Percentiles rank a stretch among this genome's conserved stretches.
These are phyloP conservation scores for Priocnemis perturbator DNA, from an alignment of 2,888 invertebrate genomes.

Conservation along the genomic window DNA sequence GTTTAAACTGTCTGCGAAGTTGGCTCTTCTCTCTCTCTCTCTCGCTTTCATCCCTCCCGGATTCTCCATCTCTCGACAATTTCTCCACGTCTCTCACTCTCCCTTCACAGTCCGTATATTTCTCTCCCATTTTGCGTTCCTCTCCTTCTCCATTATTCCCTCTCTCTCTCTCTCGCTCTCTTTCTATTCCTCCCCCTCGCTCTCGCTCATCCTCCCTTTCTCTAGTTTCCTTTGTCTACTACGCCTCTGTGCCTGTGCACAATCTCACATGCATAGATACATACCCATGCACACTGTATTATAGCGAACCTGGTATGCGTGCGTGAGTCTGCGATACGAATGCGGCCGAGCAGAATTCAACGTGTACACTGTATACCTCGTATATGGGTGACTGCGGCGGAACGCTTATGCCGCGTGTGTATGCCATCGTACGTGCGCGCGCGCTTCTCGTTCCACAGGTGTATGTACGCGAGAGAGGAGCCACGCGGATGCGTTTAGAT, in stretches of 20 bases:
- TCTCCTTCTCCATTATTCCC: background rate
- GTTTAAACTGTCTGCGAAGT: conserved; percentile 54
- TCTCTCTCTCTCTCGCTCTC: background rate
- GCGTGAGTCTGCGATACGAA: background rate
- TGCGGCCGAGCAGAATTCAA: conserved; percentile 19
- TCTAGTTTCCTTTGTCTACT: background rate
- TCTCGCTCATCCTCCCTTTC: background rate
- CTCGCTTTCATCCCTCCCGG: conserved; percentile 21
- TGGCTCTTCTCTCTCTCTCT: conserved; percentile 36
- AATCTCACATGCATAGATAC: too few relatives aligned
- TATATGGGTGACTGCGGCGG: background rate
- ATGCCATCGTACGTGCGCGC: background rate
- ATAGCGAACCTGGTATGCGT: too few relatives aligned
- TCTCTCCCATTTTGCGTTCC: background rate
- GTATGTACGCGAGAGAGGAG: conserved; percentile 4
- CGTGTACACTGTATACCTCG: background rate
- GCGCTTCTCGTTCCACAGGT: conserved; percentile 17
- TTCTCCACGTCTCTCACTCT: conserved; percentile 20
- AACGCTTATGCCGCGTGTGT: background rate
- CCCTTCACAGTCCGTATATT: conserved; percentile 2
- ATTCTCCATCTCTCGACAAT: conserved; percentile 16
- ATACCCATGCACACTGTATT: too few relatives aligned
- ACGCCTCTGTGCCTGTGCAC: too few relatives aligned
- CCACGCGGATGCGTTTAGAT: background rate
- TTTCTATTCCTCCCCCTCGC: conserved; percentile 1